These are phyloP conservation scores for Melanotaenia duboulayi DNA, from an alignment of 2,113 vertebrate genomes.

Conservation along the genomic window DNA sequence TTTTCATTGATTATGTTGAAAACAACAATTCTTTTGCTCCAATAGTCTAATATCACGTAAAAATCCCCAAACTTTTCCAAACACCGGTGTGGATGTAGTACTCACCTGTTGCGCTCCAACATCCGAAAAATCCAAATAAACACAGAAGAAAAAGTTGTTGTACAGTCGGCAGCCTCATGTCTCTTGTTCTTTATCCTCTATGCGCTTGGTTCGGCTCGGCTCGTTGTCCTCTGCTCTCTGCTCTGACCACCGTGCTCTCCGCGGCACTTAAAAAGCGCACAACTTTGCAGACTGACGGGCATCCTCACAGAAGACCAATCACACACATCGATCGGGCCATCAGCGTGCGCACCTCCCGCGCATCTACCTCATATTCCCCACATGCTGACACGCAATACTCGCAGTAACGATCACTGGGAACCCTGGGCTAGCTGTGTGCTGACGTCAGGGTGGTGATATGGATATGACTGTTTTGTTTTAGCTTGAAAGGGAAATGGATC, in stretches of 20 bases:
- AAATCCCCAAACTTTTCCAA: not conserved
- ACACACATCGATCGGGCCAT: slow-evolving; percentile 34
- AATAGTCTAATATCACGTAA: too few species aligned
- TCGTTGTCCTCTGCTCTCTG: not conserved
- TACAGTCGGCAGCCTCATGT: slow-evolving; percentile 47
- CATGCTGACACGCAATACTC: not conserved
- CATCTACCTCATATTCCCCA: slow-evolving; percentile 2
- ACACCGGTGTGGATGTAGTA: not conserved
- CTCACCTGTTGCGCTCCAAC: slow-evolving; percentile 62
- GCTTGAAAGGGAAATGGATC: too few species aligned
- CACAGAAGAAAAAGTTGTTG: slow-evolving; percentile 60
- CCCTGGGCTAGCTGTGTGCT: slow-evolving; percentile 5
- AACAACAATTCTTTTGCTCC: too few species aligned
- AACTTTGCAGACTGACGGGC: slow-evolving; percentile 24
- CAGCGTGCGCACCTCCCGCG: slow-evolving; percentile 31
- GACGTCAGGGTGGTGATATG: slow-evolving; percentile 16
- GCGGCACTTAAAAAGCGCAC: slow-evolving; percentile 52
- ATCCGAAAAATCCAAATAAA: slow-evolving; percentile 54
- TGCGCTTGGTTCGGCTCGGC: not conserved
- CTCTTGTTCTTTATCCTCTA: slow-evolving; percentile 3
- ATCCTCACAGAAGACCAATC: slow-evolving; percentile 66
- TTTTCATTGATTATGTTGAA: too few species aligned
- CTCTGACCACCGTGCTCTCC: not conserved
- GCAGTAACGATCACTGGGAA: slow-evolving; percentile 6
- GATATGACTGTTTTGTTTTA: not conserved